Base-by-base conservation (phyloP, 1,140 invertebrate species). In the Melitaea cinxia region DNA sequence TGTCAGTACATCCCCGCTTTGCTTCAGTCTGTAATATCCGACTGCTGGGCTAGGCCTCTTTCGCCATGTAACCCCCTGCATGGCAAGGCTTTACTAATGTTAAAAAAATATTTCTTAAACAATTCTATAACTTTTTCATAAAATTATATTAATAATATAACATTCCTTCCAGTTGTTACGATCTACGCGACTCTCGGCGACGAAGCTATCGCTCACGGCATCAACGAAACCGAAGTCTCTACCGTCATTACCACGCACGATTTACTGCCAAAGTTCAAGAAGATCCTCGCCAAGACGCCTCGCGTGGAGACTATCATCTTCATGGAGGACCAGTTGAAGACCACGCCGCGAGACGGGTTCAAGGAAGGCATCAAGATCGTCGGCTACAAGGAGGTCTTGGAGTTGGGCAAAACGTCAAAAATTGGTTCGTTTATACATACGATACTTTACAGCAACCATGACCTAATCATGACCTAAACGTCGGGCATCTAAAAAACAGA, bases 111-210 rank as follows among this genome's bases (percentile, higher is more conserved):
- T n/a, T n/a, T n/a, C n/a, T n/a, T 26, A 55, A 4, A 60, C 5
- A 47, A 30, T n/a, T 30, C 9, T 9, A 17, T 12, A 35, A 35
- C 12, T 35, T 2, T 26, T 26, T 26, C 24, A 4, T 37, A 15
- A 37, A 37, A 5, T 4, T n/a, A n/a, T n/a, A n/a, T n/a, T n/a
- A n/a, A n/a, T n/a, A n/a, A n/a, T n/a, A n/a, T 4, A n/a, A 1
- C 0, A 14, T 9, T 55, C 14, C 47, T 72, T 77, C 21, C 92
- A 93, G 95, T 99, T 69, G 97, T 99, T 0, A 99, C 98, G 0
- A 95, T 99, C 62, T 99, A 99, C 85, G 96, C 98, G 0, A 99
- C 98, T 0, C 92, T 99, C 0, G 98, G 98, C 3, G 97, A 99
- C 73, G 98, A 99, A 5, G 98, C 98, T 2, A 96, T 99, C 45